Percentiles rank a stretch among this genome's conserved stretches.
Evolutionary conservation across 2,888 invertebrate species (phyloP).

Genomic region (Drosophila formosana): DNA sequence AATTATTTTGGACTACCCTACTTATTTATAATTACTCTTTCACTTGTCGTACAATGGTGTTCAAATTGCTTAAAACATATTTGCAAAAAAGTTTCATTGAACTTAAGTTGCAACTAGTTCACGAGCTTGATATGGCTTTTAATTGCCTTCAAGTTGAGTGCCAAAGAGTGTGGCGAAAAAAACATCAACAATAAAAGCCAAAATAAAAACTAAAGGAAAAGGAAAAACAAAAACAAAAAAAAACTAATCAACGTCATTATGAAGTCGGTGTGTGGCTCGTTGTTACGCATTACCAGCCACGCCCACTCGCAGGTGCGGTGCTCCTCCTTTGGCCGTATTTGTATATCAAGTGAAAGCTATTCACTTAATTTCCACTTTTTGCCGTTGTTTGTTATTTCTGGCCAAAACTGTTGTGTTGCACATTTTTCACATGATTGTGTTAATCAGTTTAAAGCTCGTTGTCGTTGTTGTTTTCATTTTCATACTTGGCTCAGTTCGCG

Average conservation of each 20-base stretch:
- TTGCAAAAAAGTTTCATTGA: constrained; percentile 4
- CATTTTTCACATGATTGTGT: constrained; percentile 79
- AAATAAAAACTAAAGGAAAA: constrained; percentile 14
- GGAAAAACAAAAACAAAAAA: constrained; percentile 1
- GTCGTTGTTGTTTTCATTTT: background rate
- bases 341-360: constrained; percentile 73
- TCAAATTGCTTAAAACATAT: background rate
- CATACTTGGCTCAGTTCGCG: constrained; percentile 1
- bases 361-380: constrained; percentile 66
- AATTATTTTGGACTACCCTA: background rate
- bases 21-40: background rate
- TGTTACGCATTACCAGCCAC: constrained; percentile 63
- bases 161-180: constrained; percentile 30
- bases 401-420: constrained; percentile 60
- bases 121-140: constrained; percentile 6
- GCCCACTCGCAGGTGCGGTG: constrained; percentile 40
- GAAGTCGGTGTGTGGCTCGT: constrained; percentile 24
- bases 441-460: constrained; percentile 58
- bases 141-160: constrained; percentile 9
- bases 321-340: constrained; percentile 54
- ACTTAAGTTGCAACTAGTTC: constrained; percentile 6
- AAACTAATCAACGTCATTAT: constrained; percentile 40
- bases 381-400: constrained; percentile 55
- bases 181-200: constrained; percentile 11
- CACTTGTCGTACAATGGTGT: background rate